Evolutionary conservation across 2,888 invertebrate genomes (phyloP).

Genomic region (Eilema sororculum): DNA sequence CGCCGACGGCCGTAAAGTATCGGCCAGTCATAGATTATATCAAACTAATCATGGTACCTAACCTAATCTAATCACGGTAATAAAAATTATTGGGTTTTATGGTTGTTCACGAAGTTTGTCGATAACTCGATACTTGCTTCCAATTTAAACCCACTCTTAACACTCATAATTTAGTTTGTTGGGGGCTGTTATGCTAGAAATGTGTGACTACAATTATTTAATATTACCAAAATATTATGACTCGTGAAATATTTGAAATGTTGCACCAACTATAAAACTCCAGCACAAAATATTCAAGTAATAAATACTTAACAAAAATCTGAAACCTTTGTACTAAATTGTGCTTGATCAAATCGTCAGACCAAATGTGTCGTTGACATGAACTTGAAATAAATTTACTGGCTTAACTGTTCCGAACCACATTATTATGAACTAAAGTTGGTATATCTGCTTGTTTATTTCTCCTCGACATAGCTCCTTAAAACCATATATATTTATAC

Average conservation of each 20-base stretch:
- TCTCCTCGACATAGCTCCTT: background rate
- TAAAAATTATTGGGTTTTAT: too few species aligned
- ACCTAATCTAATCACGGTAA: too few species aligned
- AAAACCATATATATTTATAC: background rate
- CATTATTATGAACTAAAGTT: conserved; percentile 6
- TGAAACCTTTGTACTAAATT: conserved; percentile 44
- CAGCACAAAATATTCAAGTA: conserved; percentile 24
- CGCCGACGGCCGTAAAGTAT: too few species aligned
- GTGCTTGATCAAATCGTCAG: conserved; percentile 59
- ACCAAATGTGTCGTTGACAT: conserved; percentile 70
- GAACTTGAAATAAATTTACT: conserved; percentile 66
- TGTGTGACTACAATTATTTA: background rate
- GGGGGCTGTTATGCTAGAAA: background rate
- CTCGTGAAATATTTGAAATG: background rate
- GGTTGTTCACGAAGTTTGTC: too few species aligned
- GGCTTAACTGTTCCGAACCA: conserved; percentile 58
- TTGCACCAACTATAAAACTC: conserved; percentile 10
- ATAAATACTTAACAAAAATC: conserved; percentile 28
- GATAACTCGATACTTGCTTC: background rate
- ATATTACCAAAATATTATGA: conserved; percentile 2
- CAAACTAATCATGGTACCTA: too few species aligned
- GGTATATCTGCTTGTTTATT: conserved; percentile 20
- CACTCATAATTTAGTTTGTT: background rate
- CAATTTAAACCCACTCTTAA: background rate
- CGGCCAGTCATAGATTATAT: too few species aligned